Evolutionary conservation across 2,888 invertebrate genomes (phyloP).

Genomic region (Drosophila mimica): DNA sequence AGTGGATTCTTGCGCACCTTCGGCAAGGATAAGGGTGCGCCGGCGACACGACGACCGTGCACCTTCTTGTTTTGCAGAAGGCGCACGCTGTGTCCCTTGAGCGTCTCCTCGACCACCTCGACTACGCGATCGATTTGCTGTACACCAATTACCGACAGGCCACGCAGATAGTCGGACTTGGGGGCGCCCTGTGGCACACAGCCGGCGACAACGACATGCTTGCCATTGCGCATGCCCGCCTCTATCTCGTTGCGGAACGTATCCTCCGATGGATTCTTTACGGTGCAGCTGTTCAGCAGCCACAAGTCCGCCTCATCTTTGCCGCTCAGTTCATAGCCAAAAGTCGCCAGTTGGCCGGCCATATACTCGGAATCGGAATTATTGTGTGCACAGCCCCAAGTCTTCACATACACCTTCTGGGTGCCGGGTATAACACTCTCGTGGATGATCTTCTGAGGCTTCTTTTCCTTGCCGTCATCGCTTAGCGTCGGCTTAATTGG

Average conservation of each 20-base stretch:
- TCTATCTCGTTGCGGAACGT: constrained; percentile 95
- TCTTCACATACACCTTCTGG: constrained; percentile 93
- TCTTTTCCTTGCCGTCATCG: constrained; percentile 7
- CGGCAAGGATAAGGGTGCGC: constrained; percentile 94
- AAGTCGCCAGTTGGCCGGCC: constrained; percentile 96
- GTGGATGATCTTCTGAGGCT: constrained; percentile 83
- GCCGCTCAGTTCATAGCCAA: constrained; percentile 94
- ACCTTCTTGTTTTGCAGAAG: constrained; percentile 92
- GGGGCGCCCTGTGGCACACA: constrained; percentile 98
- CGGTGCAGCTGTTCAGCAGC: constrained; percentile 98
- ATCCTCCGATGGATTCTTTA: constrained; percentile 98
- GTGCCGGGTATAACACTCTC: constrained; percentile 90
- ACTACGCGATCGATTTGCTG: constrained; percentile 99
- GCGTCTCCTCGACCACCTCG: constrained; percentile 98
- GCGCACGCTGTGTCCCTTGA: constrained; percentile 94
- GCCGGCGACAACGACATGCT: constrained; percentile 97
- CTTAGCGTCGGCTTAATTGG: constrained; percentile 41
- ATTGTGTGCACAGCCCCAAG: constrained; percentile 99
- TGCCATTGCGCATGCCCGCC: constrained; percentile 89
- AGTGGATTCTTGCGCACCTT: constrained; percentile 98
- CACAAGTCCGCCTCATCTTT: constrained; percentile 95
- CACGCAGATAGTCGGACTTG: constrained; percentile 87
- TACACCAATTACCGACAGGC: constrained; percentile 97
- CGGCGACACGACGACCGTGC: constrained; percentile 92
- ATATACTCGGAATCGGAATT: constrained; percentile 99